These are phyloP conservation scores for Channa maculata DNA, from an alignment of 2,113 vertebrate genomes.

Conservation along the genomic window DNA sequence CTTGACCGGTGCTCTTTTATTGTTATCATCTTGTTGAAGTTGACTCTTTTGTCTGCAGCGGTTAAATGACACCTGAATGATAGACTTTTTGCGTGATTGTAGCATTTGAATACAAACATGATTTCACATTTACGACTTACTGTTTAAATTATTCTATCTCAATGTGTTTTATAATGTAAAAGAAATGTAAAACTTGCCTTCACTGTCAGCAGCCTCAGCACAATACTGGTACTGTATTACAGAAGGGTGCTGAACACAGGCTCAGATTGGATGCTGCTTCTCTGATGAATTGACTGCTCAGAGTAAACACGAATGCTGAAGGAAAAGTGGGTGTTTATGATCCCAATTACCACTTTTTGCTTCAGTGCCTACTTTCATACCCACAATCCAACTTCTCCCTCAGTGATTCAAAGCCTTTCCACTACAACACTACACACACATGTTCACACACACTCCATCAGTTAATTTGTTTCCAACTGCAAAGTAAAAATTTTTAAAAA, in stretches of 20 bases:
- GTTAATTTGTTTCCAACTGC: constrained; percentile 16
- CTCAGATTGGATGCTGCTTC: constrained; percentile 39
- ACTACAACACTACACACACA: constrained; percentile 36
- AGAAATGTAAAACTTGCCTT: no score
- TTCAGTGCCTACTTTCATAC: constrained; percentile 75
- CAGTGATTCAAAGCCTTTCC: constrained; percentile 45
- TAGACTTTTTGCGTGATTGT: no score
- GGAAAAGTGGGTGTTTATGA: constrained; percentile 84
- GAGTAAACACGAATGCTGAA: constrained; percentile 72
- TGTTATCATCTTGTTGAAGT: no score
- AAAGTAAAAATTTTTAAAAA: constrained; percentile 7
- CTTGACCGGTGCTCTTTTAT: no score
- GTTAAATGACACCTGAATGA: no score
- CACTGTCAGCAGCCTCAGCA: no score
- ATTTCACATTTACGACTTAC: no score
- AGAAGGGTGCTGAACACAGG: constrained; percentile 23
- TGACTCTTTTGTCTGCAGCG: no score
- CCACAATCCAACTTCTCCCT: constrained; percentile 67
- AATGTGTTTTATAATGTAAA: no score
- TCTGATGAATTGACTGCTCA: constrained; percentile 54
- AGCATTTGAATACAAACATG: no score
- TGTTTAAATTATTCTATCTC: no score
- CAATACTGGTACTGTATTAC: no score
- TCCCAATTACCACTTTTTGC: constrained; percentile 80
- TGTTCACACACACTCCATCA: constrained; percentile 42